These are phyloP conservation scores for Corythornis leucogaster DNA, from an alignment of 2,797 vertebrate species.

Conservation along the genomic window DNA sequence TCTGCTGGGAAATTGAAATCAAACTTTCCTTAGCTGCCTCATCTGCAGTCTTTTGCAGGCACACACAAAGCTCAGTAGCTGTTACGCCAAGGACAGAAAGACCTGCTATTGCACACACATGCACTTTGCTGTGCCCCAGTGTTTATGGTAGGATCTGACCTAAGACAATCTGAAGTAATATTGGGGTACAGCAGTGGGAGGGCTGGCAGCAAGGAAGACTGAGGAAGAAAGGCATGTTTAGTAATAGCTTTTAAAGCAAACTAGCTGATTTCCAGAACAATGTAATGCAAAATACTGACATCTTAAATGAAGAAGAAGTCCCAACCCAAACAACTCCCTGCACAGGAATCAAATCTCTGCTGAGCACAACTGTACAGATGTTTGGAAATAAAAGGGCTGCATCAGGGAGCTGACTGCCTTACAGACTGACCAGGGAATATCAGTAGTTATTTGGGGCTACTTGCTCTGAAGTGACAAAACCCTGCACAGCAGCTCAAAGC, in stretches of 20 bases:
- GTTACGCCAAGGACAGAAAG: neutral
- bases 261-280: neutral
- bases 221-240: neutral
- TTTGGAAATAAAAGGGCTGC: neutral
- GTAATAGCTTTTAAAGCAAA: neutral
- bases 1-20: neutral
- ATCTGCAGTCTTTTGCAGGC: neutral
- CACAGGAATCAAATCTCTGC: neutral
- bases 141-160: neutral
- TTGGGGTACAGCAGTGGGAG: neutral
- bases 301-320: neutral
- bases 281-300: neutral
- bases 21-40: neutral
- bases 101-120: neutral
- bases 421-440: neutral
- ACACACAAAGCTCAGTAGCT: neutral
- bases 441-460: neutral
- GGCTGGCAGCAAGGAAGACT: neutral
- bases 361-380: neutral
- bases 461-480: neutral
- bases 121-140: no score
- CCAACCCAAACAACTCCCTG: neutral
- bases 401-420: rapidly evolving
- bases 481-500: neutral
- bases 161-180: rapidly evolving